A percentile compares a stretch with the other conserved stretches of the same genome.
Conservation (phyloP, 2,888 invertebrate species). For the Scaptomyza cyrtandrae region DNA sequence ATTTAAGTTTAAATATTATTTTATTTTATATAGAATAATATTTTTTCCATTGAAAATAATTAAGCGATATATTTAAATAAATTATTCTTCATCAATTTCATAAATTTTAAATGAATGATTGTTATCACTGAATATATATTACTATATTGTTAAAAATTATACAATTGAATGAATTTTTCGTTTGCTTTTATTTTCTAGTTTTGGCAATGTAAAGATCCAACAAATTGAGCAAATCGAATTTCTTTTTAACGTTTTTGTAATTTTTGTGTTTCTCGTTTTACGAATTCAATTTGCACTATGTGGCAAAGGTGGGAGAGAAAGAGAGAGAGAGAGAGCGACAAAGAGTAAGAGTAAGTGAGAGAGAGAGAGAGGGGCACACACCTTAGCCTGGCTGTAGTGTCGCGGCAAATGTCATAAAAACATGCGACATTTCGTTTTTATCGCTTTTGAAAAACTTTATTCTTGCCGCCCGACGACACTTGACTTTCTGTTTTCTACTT, state of each 20-base stretch:
- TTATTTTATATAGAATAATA: no score
- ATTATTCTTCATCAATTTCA: no score
- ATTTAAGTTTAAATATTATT: no score
- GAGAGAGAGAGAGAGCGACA: conserved; percentile 3
- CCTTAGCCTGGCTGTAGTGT: conserved; percentile 49
- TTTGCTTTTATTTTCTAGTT: not conserved
- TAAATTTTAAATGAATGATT: no score
- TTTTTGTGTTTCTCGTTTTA: conserved; percentile 37
- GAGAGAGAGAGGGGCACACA: conserved; percentile 11
- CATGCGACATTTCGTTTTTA: conserved; percentile 85
- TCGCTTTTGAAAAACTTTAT: conserved; percentile 84
- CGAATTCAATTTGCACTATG: conserved; percentile 70
- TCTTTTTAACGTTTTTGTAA: conserved; percentile 35
- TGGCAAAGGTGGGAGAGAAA: conserved; percentile 9
- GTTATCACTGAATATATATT: no score
- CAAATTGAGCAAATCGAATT: conserved; percentile 48
- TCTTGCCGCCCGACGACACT: conserved; percentile 59
- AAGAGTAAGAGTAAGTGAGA: not conserved
- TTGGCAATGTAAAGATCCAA: conserved; percentile 42
- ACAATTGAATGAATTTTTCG: not conserved
- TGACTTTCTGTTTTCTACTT: conserved; percentile 45
- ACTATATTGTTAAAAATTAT: no score
- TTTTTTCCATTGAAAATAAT: no score
- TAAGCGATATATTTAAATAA: not conserved
- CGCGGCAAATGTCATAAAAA: conserved; percentile 84